These are phyloP conservation scores for Hypomecis atomaria DNA, from an alignment of 2,888 invertebrate genomes.

Conservation along the genomic window DNA sequence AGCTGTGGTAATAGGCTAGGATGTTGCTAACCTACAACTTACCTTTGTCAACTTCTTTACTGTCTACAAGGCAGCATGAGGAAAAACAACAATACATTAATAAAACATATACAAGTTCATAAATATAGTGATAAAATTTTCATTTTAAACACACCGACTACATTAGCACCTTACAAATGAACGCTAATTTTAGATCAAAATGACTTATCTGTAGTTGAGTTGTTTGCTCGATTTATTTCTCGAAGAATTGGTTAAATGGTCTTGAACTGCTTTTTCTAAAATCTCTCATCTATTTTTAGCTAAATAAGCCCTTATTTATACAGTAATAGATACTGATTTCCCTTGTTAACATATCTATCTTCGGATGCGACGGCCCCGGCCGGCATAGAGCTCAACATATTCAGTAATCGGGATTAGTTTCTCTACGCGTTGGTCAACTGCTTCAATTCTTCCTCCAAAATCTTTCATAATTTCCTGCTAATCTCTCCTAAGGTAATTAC, in stretches of 20 bases:
- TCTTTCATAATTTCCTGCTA: too few relatives aligned
- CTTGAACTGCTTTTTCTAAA: not conserved
- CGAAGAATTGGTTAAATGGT: too few relatives aligned
- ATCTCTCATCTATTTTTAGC: not conserved
- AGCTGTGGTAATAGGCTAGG: too few relatives aligned
- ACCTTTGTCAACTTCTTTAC: slow-evolving; percentile 68
- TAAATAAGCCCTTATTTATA: not conserved
- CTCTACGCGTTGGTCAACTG: not conserved
- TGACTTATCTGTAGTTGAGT: too few relatives aligned
- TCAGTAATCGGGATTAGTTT: slow-evolving; percentile 8
- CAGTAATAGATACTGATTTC: slow-evolving; percentile 53
- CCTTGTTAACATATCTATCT: slow-evolving; percentile 83
- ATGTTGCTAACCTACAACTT: slow-evolving; percentile 28
- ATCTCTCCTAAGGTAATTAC: too few relatives aligned
- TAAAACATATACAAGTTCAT: not conserved
- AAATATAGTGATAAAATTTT: not conserved
- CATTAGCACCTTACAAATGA: too few relatives aligned
- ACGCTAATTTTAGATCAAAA: too few relatives aligned
- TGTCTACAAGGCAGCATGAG: slow-evolving; percentile 55
- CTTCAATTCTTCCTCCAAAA: too few relatives aligned
- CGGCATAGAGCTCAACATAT: slow-evolving; percentile 14
- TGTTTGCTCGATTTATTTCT: too few relatives aligned
- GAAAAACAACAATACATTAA: slow-evolving; percentile 30
- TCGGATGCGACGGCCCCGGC: slow-evolving; percentile 8
- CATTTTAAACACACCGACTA: too few relatives aligned